Evolutionary conservation across 2,797 vertebrate genomes (phyloP).

Genomic region (Muscicapa comitata): DNA sequence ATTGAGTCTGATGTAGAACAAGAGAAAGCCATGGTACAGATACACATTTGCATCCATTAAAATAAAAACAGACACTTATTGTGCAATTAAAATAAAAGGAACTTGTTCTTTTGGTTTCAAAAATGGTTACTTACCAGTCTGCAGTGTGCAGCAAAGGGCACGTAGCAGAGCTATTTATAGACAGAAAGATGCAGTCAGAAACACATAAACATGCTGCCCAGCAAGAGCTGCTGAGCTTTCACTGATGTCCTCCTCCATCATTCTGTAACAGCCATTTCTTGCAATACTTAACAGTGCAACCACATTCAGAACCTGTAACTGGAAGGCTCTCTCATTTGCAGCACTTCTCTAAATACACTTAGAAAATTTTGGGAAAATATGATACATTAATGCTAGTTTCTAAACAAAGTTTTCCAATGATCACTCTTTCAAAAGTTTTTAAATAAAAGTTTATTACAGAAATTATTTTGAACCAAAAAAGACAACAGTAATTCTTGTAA

Average conservation of each 20-base stretch:
- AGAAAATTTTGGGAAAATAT: neutral
- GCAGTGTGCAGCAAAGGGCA: neutral
- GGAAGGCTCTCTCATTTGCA: neutral
- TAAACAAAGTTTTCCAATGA: neutral
- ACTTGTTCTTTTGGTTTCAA: neutral
- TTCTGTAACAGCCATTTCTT: neutral
- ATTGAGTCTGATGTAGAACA: neutral
- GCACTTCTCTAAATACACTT: neutral
- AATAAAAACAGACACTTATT: neutral
- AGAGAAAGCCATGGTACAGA: neutral
- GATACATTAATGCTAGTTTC: neutral
- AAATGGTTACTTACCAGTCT: neutral
- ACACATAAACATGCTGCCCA: neutral
- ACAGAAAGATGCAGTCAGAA: neutral
- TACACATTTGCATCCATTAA: neutral
- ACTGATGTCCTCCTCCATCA: neutral
- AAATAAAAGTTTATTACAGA: conserved; percentile 92
- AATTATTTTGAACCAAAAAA: conserved; percentile 63
- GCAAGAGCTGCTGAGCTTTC: neutral
- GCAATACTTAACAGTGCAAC: neutral
- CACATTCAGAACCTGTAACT: neutral
- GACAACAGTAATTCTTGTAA: conserved; percentile 61
- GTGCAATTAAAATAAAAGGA: neutral
- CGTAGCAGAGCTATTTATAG: neutral
- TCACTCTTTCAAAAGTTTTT: conserved; percentile 69